Evolutionary conservation across 2,888 invertebrate genomes (phyloP).

Genomic region (Heliconius ethilla): DNA sequence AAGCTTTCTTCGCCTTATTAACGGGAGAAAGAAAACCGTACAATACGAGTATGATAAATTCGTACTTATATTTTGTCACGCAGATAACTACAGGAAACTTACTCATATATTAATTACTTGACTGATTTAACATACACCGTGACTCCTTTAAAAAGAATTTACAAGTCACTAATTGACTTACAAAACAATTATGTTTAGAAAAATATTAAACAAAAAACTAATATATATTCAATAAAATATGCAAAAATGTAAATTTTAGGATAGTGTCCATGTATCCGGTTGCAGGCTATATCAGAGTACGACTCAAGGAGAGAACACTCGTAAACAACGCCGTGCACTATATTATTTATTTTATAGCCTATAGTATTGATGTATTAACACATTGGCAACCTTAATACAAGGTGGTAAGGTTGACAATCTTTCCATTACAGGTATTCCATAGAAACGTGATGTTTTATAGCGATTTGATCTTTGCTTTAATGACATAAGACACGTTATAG

Average conservation of each 20-base stretch:
- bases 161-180: not conserved
- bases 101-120: not conserved
- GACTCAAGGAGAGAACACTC: constrained; percentile 39
- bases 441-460: constrained; percentile 23
- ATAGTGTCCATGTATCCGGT: constrained; percentile 23
- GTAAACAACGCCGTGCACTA: constrained; percentile 33
- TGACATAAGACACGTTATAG: constrained; percentile 10
- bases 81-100: not conserved
- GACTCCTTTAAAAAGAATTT: not conserved
- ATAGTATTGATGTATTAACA: not conserved
- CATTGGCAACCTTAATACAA: not conserved
- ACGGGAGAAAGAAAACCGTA: too few species aligned
- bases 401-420: not conserved
- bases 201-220: too few species aligned
- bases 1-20: too few species aligned
- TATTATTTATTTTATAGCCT: constrained; percentile 21
- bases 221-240: not conserved
- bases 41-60: not conserved
- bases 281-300: constrained; percentile 32
- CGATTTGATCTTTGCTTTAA: constrained; percentile 24
- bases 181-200: too few species aligned
- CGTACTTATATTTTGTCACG: not conserved
- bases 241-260: constrained; percentile 20
- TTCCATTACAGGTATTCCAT: not conserved
- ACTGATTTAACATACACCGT: not conserved